Conservation (phyloP, 2,888 invertebrate genomes). For the Amiota communis region DNA sequence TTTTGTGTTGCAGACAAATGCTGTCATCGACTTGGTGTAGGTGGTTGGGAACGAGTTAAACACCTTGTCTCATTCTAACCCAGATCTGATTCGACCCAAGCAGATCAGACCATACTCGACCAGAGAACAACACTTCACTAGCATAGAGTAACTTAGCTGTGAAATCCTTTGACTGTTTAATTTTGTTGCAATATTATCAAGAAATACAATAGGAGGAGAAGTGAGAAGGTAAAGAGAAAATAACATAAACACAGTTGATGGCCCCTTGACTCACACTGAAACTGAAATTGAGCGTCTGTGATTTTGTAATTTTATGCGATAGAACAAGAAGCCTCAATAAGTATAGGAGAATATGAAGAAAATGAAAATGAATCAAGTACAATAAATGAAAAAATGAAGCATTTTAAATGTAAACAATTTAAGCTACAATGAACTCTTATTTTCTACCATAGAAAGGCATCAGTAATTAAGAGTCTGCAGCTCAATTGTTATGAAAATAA, state of each 20-base stretch:
- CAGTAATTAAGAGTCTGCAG: neutral
- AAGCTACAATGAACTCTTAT: conserved; percentile 27
- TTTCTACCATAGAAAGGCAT: conserved; percentile 21
- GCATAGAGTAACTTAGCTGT: conserved; percentile 40
- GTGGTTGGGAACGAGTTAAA: conserved; percentile 31
- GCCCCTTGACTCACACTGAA: too few species aligned
- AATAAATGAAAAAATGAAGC: neutral
- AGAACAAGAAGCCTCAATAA: conserved; percentile 8
- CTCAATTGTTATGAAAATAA: neutral
- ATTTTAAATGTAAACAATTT: conserved; percentile 21
- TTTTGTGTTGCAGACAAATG: conserved; percentile 48
- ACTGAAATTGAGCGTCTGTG: neutral
- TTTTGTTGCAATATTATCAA: conserved; percentile 39
- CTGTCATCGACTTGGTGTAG: conserved; percentile 37
- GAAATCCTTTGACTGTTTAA: conserved; percentile 61
- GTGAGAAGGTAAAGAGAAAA: conserved; percentile 11
- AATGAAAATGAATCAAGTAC: too few species aligned
- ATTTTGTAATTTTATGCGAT: conserved; percentile 26
- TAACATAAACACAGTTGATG: conserved; percentile 39
- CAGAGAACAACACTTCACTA: conserved; percentile 28
- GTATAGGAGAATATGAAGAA: neutral
- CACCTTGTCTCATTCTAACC: too few species aligned
- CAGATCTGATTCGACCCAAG: neutral
- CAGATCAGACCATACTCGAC: neutral
- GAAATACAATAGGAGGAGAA: neutral